These are phyloP conservation scores for Nebria ingens DNA, from an alignment of 1,140 invertebrate genomes.

Conservation along the genomic window DNA sequence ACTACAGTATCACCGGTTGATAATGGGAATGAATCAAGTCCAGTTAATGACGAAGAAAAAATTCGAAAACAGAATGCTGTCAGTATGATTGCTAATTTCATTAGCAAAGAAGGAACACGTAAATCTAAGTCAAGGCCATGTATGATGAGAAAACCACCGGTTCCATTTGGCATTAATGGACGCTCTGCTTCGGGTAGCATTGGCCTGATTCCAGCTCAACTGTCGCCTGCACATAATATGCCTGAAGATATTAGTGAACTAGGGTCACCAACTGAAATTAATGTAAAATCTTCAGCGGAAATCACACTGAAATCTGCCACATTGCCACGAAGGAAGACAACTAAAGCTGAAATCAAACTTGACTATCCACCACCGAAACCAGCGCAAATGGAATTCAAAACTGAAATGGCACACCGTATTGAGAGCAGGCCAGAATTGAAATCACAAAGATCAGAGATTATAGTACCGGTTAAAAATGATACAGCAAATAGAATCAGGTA, in stretches of 20 bases:
- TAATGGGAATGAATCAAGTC: constrained; percentile 24
- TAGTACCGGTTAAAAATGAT: constrained; percentile 42
- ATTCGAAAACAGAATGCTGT: constrained; percentile 43
- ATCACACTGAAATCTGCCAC: constrained; percentile 57
- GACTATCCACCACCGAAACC: constrained; percentile 38
- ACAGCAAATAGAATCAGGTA: constrained; percentile 13
- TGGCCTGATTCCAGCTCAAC: constrained; percentile 24
- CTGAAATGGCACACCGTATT: constrained; percentile 49
- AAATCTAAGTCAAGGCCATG: constrained; percentile 36
- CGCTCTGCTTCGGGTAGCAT: constrained; percentile 40
- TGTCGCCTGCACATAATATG: constrained; percentile 18
- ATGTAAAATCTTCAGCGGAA: constrained; percentile 44
- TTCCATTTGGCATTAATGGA: constrained; percentile 42
- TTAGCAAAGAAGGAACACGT: constrained; percentile 40
- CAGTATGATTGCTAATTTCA: constrained; percentile 46
- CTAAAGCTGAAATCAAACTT: constrained; percentile 53
- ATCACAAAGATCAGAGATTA: constrained; percentile 46
- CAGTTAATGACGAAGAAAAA: constrained; percentile 34
- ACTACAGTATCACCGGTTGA: constrained; percentile 23
- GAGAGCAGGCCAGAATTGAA: constrained; percentile 36
- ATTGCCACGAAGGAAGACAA: constrained; percentile 49
- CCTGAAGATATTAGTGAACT: too few species aligned
- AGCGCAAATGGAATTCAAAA: constrained; percentile 40
- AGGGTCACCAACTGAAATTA: constrained; percentile 14
- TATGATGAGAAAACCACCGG: constrained; percentile 42